These are phyloP conservation scores for Epinephelus coioides DNA, from an alignment of 2,797 vertebrate genomes.

Conservation along the genomic window DNA sequence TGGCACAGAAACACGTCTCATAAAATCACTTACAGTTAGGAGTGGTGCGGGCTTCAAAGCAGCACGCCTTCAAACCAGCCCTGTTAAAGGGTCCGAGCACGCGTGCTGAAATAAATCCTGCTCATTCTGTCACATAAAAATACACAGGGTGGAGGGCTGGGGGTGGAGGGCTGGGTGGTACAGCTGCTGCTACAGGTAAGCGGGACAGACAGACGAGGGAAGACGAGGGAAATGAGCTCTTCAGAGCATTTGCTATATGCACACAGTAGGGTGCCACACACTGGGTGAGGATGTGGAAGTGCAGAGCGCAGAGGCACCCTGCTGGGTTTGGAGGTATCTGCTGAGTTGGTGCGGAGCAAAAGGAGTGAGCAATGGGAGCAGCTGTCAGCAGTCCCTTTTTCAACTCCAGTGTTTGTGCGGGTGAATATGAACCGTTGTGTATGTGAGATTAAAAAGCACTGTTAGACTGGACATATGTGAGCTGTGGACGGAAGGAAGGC, in stretches of 20 bases:
- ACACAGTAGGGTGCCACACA: constrained; percentile 28
- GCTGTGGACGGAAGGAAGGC: constrained; percentile 6
- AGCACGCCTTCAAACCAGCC: constrained; percentile 60
- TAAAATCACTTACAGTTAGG: constrained; percentile 80
- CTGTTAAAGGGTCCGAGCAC: constrained; percentile 63
- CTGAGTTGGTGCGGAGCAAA: constrained; percentile 45
- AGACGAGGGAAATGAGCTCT: constrained; percentile 34
- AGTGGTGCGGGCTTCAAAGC: constrained; percentile 73
- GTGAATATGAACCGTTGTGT: constrained; percentile 23
- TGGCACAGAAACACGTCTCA: constrained; percentile 69
- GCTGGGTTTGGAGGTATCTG: constrained; percentile 52
- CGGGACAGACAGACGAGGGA: constrained; percentile 1
- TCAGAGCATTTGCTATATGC: constrained; percentile 35
- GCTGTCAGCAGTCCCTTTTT: constrained; percentile 49
- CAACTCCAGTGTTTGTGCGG: constrained; percentile 5
- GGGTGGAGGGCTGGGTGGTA: constrained; percentile 17
- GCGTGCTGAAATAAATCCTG: constrained; percentile 65
- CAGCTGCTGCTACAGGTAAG: constrained; percentile 55
- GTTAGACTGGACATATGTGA: constrained; percentile 26
- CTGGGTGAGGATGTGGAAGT: constrained; percentile 33
- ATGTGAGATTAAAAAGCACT: constrained; percentile 41
- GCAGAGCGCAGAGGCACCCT: constrained; percentile 23
- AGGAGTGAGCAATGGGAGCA: constrained; percentile 34
- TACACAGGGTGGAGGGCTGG: constrained; percentile 36
- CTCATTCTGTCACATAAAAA: constrained; percentile 69